Evolutionary conservation across 2,797 vertebrate genomes (phyloP), one percentile per base, ranked within the genome.

Genomic region (Pogoniulus pusillus): DNA sequence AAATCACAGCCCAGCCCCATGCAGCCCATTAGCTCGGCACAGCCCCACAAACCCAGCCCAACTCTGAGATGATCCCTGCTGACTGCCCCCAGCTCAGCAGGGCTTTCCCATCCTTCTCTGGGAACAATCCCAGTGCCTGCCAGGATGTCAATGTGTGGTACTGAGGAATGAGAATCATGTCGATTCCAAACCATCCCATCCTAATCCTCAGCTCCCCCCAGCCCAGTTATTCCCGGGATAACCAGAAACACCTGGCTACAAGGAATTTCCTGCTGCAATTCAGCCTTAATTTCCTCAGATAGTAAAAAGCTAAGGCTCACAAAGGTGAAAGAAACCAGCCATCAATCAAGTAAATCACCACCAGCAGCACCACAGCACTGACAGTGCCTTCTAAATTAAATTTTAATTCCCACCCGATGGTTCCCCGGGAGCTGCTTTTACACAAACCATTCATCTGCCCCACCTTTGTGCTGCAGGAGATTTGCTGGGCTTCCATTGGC

Each of bases 191-290:
- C 95, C 93, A 93, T 92, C 96, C 91, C 93, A 93, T 95, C 96
- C 94, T 95, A 95, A 94, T 94, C 94, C 96, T 95, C 10, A 43
- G 85, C 88, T 96, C 95, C 93, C 93, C 90, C 94, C 88, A 94
- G 95, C 91, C 71, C 9, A 96, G 91, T 90, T 96, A 96, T 97
- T 97, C 91, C 11, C 41, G 14, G 93, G 96, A 97, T 98, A 98
- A 98, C 97, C 97, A 98, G 97, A 98, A 98, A 97, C 98, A 98
- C 97, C 97, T 98, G 98, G 95, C 81, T 96, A 98, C 97, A 98
- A 96, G 97, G 97, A 98, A 98, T 98, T 98, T 98, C 98, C 98
- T 98, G 97, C 97, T 97, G 96, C 95, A 97, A 97, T 97, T 98
- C 98, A 97, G 98, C 95, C 97, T 98, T 98, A 97, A 98, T 98